These are phyloP conservation scores for Psophia crepitans DNA, from an alignment of 2,113 vertebrate genomes.

Conservation along the genomic window DNA sequence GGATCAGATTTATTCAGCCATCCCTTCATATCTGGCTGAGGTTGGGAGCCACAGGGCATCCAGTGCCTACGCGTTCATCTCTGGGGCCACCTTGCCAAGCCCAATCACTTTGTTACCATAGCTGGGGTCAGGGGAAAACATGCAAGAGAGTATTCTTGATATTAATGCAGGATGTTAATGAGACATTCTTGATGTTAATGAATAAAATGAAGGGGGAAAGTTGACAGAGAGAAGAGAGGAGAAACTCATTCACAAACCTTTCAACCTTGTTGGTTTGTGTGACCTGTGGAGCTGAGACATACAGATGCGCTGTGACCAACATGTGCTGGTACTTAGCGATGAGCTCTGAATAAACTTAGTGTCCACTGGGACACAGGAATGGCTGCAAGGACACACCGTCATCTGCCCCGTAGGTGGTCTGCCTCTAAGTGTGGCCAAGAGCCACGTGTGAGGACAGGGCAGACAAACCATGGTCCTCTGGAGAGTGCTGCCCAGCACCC, in stretches of 20 bases:
- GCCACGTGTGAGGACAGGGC: background rate
- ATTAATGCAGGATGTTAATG: background rate
- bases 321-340: background rate
- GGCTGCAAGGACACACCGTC: background rate
- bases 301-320: accelerated
- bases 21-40: background rate
- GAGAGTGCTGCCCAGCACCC: background rate
- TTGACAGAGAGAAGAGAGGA: background rate
- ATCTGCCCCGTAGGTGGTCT: background rate
- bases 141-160: background rate
- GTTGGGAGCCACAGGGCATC: background rate
- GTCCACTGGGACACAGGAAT: background rate
- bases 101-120: background rate
- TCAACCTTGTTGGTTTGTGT: background rate
- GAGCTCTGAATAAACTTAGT: background rate
- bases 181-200: background rate
- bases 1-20: background rate
- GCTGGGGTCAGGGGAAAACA: background rate
- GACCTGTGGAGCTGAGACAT: background rate
- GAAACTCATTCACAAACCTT: background rate
- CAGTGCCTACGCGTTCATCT: background rate
- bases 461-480: background rate
- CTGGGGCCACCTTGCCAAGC: background rate
- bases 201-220: background rate
- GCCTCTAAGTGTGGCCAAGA: background rate